Evolutionary conservation across 2,113 vertebrate genomes (phyloP).

Genomic region (Murina feae): DNA sequence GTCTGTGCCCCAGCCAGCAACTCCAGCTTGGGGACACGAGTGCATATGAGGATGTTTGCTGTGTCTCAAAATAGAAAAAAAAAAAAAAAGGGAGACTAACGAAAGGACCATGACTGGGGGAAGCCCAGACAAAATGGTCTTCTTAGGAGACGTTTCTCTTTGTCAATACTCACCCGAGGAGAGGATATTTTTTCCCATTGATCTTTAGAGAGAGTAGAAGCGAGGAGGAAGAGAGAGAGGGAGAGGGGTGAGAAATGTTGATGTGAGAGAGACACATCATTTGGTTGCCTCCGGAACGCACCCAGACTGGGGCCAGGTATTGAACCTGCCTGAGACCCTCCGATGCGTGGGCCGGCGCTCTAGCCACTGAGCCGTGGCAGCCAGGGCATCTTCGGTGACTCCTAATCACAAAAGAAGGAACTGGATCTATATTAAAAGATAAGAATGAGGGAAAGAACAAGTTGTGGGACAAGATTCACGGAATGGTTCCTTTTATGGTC

Average conservation of each 20-base stretch:
- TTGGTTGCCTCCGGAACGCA: no score
- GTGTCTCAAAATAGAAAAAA: no score
- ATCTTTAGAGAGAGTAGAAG: no score
- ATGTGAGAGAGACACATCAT: no score
- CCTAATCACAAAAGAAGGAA: neutral
- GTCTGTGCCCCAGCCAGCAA: neutral
- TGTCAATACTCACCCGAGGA: no score
- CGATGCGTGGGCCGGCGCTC: no score
- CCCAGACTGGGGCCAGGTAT: no score
- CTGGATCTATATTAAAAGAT: neutral
- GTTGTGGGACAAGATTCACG: neutral
- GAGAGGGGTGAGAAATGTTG: no score
- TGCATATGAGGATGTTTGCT: fast-evolving
- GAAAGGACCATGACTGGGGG: neutral
- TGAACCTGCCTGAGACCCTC: no score
- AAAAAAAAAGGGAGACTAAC: neutral
- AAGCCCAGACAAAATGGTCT: neutral
- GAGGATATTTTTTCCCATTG: no score
- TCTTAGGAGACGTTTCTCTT: neutral
- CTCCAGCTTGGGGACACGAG: fast-evolving
- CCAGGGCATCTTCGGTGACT: neutral
- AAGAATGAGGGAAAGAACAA: neutral
- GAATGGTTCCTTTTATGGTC: neutral
- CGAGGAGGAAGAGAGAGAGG: no score
- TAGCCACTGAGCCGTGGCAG: no score